Percentiles rank a stretch among this genome's conserved stretches.
phyloP scores from a whole-genome alignment of 2,888 invertebrate species.

The Yponomeuta sedellus region DNA sequence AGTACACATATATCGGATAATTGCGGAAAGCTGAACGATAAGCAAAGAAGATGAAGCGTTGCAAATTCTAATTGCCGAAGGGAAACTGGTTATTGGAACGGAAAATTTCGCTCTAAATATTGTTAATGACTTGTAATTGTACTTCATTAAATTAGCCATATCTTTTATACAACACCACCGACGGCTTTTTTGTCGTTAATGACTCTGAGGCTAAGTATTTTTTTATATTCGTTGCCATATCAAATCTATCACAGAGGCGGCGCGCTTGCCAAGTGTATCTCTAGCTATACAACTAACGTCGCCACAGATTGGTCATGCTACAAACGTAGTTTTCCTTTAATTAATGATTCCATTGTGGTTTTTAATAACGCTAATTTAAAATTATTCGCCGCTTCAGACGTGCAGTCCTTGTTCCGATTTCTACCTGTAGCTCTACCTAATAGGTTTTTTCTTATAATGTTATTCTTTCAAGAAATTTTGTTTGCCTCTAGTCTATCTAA shows the following conservation, averaged over 20 bases:
- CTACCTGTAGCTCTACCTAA: neutral
- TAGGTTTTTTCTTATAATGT: neutral
- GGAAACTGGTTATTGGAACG: neutral
- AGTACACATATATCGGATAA: too few species aligned
- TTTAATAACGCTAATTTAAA: slow-evolving; percentile 6
- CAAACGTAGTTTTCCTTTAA: slow-evolving; percentile 26
- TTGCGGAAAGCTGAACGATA: too few species aligned
- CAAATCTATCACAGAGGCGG: slow-evolving; percentile 26
- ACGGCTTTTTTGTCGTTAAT: neutral
- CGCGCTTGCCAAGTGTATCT: slow-evolving; percentile 36
- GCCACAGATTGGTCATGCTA: slow-evolving; percentile 38
- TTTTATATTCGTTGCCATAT: slow-evolving; percentile 11
- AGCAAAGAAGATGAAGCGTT: neutral
- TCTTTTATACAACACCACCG: neutral
- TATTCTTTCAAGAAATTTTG: neutral
- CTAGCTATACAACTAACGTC: slow-evolving; percentile 18
- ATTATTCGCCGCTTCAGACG: neutral
- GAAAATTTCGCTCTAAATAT: slow-evolving; percentile 1
- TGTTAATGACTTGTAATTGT: neutral
- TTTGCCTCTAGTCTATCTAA: neutral
- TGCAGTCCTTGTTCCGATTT: neutral
- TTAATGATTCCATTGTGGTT: slow-evolving; percentile 16
- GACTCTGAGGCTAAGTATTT: neutral
- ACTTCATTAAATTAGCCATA: neutral
- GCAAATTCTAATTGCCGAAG: slow-evolving; percentile 1